These are phyloP conservation scores for Heliconius eleuchia DNA, from an alignment of 1,140 invertebrate genomes.

Conservation along the genomic window DNA sequence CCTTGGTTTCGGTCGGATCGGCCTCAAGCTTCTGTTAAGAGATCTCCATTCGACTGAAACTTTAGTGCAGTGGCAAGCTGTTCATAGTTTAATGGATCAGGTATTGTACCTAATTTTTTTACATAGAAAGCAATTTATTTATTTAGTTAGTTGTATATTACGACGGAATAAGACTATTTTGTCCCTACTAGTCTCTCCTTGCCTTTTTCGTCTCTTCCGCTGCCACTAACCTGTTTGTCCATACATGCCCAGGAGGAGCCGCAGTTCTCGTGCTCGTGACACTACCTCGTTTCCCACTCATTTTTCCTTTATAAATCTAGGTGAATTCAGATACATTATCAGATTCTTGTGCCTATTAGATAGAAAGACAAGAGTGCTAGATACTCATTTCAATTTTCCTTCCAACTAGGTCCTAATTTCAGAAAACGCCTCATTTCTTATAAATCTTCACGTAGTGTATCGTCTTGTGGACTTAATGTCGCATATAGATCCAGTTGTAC, in stretches of 20 bases:
- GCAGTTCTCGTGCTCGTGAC: too few relatives aligned
- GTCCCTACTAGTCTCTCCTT: too few relatives aligned
- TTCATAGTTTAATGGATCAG: constrained; percentile 71
- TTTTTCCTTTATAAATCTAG: too few relatives aligned
- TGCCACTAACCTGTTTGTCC: too few relatives aligned
- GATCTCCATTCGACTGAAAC: constrained; percentile 59
- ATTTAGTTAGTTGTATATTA: too few relatives aligned
- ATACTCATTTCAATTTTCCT: not conserved
- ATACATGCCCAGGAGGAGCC: too few relatives aligned
- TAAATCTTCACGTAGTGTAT: constrained; percentile 60
- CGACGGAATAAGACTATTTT: too few relatives aligned
- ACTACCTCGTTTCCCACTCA: too few relatives aligned
- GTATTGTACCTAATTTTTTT: constrained; percentile 37
- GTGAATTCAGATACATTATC: too few relatives aligned
- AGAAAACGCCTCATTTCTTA: constrained; percentile 67
- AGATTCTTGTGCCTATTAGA: too few relatives aligned
- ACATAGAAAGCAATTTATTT: not conserved
- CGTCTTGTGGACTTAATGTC: constrained; percentile 63
- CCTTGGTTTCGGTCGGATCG: constrained; percentile 61
- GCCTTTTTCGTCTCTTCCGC: too few relatives aligned
- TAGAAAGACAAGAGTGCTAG: too few relatives aligned
- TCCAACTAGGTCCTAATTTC: constrained; percentile 66
- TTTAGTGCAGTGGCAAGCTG: constrained; percentile 59
- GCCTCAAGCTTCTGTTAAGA: constrained; percentile 56
- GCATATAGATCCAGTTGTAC: constrained; percentile 54